phyloP scores from a whole-genome alignment of 2,113 vertebrate species.

The Tympanuchus pallidicinctus region DNA sequence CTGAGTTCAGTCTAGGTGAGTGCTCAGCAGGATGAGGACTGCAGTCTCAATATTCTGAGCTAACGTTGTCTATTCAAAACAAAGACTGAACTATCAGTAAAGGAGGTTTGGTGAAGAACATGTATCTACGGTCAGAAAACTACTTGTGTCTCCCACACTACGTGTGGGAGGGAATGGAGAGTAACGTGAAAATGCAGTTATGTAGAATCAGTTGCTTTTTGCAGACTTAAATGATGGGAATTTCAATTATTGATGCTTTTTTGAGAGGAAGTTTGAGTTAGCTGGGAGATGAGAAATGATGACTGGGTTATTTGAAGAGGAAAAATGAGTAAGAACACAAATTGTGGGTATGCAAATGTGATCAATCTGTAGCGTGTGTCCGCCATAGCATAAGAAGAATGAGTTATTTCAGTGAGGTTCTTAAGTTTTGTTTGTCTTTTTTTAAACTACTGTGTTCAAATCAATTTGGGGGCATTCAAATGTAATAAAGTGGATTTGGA shows the following conservation, averaged over 20 bases:
- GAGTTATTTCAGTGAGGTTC: neutral
- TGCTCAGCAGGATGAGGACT: neutral
- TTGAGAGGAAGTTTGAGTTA: neutral
- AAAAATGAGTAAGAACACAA: neutral
- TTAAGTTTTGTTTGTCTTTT: neutral
- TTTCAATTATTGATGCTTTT: too few species aligned
- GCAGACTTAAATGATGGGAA: neutral
- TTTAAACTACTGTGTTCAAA: neutral
- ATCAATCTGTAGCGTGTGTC: neutral
- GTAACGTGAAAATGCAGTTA: neutral
- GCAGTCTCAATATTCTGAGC: accelerated
- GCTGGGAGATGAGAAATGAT: neutral
- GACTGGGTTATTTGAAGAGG: neutral
- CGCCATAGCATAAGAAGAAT: neutral
- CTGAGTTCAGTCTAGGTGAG: neutral
- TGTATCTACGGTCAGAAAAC: neutral
- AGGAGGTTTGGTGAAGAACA: neutral
- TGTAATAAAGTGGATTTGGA: neutral
- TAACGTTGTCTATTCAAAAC: neutral
- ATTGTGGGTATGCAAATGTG: neutral
- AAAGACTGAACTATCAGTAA: accelerated
- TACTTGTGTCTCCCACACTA: neutral
- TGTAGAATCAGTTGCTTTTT: neutral
- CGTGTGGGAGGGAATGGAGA: neutral
- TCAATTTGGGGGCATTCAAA: neutral